Conservation (phyloP, 2,113 vertebrate species). For the Butorides virescens region DNA sequence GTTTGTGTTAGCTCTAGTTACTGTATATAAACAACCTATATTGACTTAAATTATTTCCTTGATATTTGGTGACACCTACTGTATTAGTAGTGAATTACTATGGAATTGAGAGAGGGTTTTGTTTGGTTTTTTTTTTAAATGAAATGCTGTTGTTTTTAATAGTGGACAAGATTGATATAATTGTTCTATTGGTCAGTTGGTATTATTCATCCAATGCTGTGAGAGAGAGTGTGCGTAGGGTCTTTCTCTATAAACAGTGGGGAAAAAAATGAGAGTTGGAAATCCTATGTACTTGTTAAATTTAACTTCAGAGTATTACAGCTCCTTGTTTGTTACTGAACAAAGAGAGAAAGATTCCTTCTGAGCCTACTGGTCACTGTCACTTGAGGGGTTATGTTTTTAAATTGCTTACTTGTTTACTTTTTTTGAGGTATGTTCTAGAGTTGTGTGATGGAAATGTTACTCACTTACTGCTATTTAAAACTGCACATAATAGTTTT, state of each 20-base stretch:
- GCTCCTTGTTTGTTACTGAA: background rate
- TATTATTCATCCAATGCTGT: background rate
- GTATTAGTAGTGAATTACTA: slow-evolving; percentile 59
- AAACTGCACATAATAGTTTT: background rate
- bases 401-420: background rate
- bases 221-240: background rate
- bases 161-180: background rate
- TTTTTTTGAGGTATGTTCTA: background rate
- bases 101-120: background rate
- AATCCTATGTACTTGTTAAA: background rate
- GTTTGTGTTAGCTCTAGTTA: background rate
- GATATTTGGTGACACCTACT: slow-evolving; percentile 74
- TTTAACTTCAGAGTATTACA: background rate
- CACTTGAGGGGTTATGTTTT: background rate
- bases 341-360: background rate
- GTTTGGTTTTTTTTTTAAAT: background rate
- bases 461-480: background rate
- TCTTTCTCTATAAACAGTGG: background rate
- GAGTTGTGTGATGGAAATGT: background rate
- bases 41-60: slow-evolving; percentile 49
- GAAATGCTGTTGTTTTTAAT: background rate
- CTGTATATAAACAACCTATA: background rate
- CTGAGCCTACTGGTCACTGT: background rate
- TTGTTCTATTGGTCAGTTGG: background rate
- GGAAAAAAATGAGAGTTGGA: background rate